phyloP scores from a whole-genome alignment of 2,113 vertebrate genomes.

The Lipophrys pholis region DNA sequence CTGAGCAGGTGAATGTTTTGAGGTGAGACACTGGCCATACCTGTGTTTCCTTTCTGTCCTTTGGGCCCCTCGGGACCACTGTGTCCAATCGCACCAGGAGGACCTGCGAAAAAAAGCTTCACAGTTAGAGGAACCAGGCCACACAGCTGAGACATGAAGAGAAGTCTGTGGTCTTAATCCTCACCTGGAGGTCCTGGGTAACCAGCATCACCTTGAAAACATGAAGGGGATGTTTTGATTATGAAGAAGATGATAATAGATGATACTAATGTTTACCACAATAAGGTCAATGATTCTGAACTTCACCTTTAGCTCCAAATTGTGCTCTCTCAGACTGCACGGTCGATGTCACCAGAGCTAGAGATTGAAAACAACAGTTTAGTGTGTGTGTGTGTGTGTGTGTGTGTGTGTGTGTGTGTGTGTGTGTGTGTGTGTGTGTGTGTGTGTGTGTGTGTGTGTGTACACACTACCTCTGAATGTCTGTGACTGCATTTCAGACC shows the following conservation, averaged over 20 bases:
- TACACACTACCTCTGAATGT: conserved; percentile 75
- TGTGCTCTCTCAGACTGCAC: conserved; percentile 83
- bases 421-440: not conserved
- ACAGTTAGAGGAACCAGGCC: conserved; percentile 11
- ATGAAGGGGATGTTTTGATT: conserved; percentile 9
- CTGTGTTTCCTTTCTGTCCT: conserved; percentile 92
- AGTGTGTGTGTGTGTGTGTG: conserved; percentile 1
- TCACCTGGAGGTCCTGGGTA: conserved; percentile 80
- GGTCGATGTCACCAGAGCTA: conserved; percentile 77
- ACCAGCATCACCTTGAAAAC: conserved; percentile 79
- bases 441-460: not conserved
- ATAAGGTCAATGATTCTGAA: not conserved
- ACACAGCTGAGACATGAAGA: rapidly evolving
- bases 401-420: conserved; percentile 4
- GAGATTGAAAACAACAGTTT: conserved; percentile 29
- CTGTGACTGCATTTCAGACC: conserved; percentile 76
- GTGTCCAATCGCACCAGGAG: conserved; percentile 85
- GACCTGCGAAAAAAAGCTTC: conserved; percentile 75
- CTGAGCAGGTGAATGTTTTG: not conserved
- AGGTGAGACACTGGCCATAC: conserved; percentile 68
- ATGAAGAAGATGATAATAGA: not conserved
- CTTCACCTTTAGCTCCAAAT: conserved; percentile 90
- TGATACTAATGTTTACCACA: too few relatives aligned
- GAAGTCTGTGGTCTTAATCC: conserved; percentile 12
- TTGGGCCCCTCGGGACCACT: conserved; percentile 89